Base-by-base conservation (phyloP, 2,113 vertebrate species). In the Cromileptes altivelis region DNA sequence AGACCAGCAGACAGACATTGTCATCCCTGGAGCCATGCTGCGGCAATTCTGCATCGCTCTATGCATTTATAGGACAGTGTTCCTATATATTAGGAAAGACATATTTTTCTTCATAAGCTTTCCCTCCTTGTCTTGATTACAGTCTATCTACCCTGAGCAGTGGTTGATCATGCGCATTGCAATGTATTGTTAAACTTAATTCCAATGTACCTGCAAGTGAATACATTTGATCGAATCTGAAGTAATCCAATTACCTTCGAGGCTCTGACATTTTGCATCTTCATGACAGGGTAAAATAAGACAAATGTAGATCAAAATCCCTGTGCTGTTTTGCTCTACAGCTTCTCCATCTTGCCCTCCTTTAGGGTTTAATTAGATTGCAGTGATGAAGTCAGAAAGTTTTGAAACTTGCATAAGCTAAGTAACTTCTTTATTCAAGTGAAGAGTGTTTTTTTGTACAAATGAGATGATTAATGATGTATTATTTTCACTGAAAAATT, bases 401-500 rank as follows among this genome's bases (percentile, higher is more conserved):
- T 84, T 58, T 50, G 8, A 75, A 61, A 73, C 2, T n/a, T 33
- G 15, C 40, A n/a, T 37, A 27, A 71, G n/a, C 67, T 33, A 23
- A 69, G 17, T 27, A 55, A 37, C 64, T 55, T 56, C 25, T 14
- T 25, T 11, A 56, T 70, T 85, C 42, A 73, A 69, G 21, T 0
- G 37, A 45, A 17, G 23, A 21, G 21, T 56, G 12, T 17, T 42
- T 85, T 70, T 37, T 53, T 52, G 18, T 68, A 37, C 25, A 67
- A 79, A 82, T 55, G 3, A 70, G 27, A 78, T 70, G 60, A 81
- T 85, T 42, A 69, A 86, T 33, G 18, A 67, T 63, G 21, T 68
- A 62, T 70, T 52, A 78, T 77, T 81, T 71, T 56, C 2, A 62
- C 49, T 2, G 58, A 57, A 82, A 84, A 60, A 50, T 78, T 10